Percentiles rank a stretch among this genome's conserved stretches.
Conservation (phyloP, 1,140 invertebrate genomes). For the Scaptomyza hsui region DNA sequence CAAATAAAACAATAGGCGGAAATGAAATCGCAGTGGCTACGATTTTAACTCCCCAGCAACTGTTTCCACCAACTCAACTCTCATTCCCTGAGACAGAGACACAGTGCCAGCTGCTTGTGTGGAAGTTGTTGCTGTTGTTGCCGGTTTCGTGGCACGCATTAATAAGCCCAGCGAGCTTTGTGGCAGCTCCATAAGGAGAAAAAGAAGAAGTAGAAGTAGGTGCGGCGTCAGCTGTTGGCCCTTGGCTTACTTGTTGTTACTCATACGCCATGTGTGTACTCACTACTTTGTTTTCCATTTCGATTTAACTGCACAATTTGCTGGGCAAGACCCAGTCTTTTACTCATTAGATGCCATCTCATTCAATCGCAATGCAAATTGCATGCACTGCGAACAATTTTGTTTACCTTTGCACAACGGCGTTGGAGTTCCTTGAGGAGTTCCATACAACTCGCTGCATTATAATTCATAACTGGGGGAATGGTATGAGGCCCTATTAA, state of each 20-base stretch:
- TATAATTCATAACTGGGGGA: too few species aligned
- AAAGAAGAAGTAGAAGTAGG: too few species aligned
- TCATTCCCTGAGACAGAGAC: neutral
- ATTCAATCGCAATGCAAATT: slow-evolving; percentile 56
- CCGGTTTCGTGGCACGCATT: slow-evolving; percentile 26
- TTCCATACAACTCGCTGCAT: too few species aligned
- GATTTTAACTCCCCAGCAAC: slow-evolving; percentile 20
- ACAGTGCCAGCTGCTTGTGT: slow-evolving; percentile 26
- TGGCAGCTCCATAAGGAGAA: neutral
- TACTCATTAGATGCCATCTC: slow-evolving; percentile 57
- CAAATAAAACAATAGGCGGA: slow-evolving; percentile 62
- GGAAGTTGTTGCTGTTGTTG: slow-evolving; percentile 5
- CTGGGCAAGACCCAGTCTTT: slow-evolving; percentile 21
- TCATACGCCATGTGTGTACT: slow-evolving; percentile 60
- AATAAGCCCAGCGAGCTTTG: slow-evolving; percentile 14
- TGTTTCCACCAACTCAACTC: slow-evolving; percentile 1
- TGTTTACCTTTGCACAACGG: too few species aligned
- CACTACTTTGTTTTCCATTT: slow-evolving; percentile 27
- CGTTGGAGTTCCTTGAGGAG: too few species aligned
- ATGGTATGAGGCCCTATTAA: too few species aligned
- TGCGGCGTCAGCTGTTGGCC: slow-evolving; percentile 41
- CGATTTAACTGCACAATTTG: slow-evolving; percentile 51
- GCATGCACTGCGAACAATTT: slow-evolving; percentile 8
- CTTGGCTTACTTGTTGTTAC: slow-evolving; percentile 46
- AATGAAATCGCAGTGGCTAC: slow-evolving; percentile 67